Base-by-base conservation (phyloP, 2,113 vertebrate genomes). In the Heliornis fulica region DNA sequence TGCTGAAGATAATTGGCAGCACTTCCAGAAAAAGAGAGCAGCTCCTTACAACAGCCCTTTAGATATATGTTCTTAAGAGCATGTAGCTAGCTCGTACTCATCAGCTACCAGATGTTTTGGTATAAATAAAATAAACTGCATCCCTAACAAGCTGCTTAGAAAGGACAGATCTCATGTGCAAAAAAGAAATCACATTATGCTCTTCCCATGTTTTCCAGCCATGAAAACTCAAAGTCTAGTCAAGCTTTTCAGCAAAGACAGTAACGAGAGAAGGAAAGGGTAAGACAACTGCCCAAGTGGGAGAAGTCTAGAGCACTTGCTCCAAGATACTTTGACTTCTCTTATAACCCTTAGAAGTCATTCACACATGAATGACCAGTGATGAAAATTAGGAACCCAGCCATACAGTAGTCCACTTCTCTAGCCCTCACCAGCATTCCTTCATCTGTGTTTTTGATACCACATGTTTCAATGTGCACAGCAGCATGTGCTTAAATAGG, bases 1-100 rank as follows among this genome's bases (percentile, higher is more conserved):
- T 90, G 83, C 88, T 80, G 70, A 92, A 93, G 86, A 20, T 93
- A 96, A 86, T 59, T 93, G 94, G 65, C 76, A 94, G 54, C 9
- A 1, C 32, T 88, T 93, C 31, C 40, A 86, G 81, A 11, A 71
- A 46, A 23, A 43, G 38, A 32, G 20, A 61, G 23, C 40, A 0
- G 10, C n/a, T 90, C 65, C 28, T 93, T 69, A 71, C 36, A 25
- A 79, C 85, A 60, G 10, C 26, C 32, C 26, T 92, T 93, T 74
- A 78, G 83, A 65, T 89, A 54, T 19, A 60, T n/a, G 38, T 41
- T 75, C 76, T 90, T 87, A 87, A 31, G 36, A 87, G 32, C 50
- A 14, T 10, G 2, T 53, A 61, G 32, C 31, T 68, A 40, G 61
- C 34, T 53, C 92, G 26, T 28, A 26, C 34, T 88, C 54, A 0